Conservation (phyloP, 64 coral and sea anemone genomes). For the Porites lutea region DNA sequence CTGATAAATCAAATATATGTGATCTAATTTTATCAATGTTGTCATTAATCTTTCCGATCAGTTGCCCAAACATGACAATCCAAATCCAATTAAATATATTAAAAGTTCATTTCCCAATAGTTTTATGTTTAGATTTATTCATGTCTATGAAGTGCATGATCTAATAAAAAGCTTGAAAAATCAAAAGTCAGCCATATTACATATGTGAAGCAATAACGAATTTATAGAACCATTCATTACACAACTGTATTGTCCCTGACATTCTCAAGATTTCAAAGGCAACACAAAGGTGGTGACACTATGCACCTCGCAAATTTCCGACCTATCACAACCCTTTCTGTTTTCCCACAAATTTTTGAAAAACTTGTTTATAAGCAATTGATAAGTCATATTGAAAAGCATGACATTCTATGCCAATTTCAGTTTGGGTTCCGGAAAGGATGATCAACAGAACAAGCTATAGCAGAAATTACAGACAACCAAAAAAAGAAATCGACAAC, state of each 20-base stretch:
- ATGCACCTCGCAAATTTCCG: slow-evolving; percentile 28
- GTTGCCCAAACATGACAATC: not conserved
- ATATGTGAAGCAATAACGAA: not conserved
- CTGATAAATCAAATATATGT: not conserved
- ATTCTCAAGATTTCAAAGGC: slow-evolving; percentile 35
- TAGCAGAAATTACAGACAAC: no score
- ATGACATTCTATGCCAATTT: slow-evolving; percentile 2
- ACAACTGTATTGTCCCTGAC: slow-evolving; percentile 32
- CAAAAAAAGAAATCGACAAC: no score
- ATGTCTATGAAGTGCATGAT: slow-evolving; percentile 9
- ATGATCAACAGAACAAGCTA: no score
- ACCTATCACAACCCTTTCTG: slow-evolving; percentile 21
- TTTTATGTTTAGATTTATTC: slow-evolving; percentile 41
- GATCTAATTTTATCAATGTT: slow-evolving; percentile 49
- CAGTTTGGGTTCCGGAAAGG: no score
- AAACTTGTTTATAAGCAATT: slow-evolving; percentile 32
- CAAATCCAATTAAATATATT: slow-evolving; percentile 18
- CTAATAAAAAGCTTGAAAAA: not conserved
- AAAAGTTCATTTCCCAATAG: not conserved
- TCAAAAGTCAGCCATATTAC: slow-evolving; percentile 11
- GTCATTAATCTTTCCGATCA: slow-evolving; percentile 25
- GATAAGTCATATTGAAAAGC: slow-evolving; percentile 34
- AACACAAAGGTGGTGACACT: slow-evolving; percentile 45
- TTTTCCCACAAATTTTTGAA: slow-evolving; percentile 39
- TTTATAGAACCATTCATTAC: slow-evolving; percentile 25